Base-by-base conservation (phyloP, 2,888 invertebrate genomes). In the Zaprionus bogoriensis region DNA sequence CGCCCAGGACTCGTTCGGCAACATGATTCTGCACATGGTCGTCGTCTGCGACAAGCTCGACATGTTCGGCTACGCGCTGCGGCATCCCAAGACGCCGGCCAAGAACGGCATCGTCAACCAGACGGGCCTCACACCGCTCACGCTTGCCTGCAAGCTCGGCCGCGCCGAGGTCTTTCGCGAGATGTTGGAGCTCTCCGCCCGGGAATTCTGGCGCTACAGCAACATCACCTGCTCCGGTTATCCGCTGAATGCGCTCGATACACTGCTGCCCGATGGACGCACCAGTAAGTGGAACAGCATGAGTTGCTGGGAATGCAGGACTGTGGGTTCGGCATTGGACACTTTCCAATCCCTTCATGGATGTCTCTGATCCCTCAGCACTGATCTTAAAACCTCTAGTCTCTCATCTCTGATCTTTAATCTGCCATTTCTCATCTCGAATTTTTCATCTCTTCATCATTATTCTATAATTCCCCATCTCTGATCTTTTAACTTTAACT, bases 1-100 rank as follows among this genome's bases (percentile, higher is more conserved):
- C 90, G 93, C 95, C n/a, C 96, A 97, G 89, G 99, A 99, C 90
- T 94, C 96, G 0, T 99, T 98, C 88, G 99, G 99, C 9, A 99
- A 99, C 90, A 99, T 98, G 94, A 97, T 99, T 69, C 92, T 99
- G n/a, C 99, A 99, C 89, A 99, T 99, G 98, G 98, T 99, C 30
- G 99, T 99, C 32, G 98, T 99, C 63, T 96, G 97, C 89, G 98
- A 99, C 92, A 98, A 99, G 91, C 92, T 98, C 92, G 97, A 98
- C 87, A 99, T 99, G 99, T 99, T 99, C 89, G 98, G 98, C 23
- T 99, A 99, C 91, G 99, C 99, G 0, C 93, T 99, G 36, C 94
- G 98, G 10, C 99, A 99, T 91, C 98, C 98, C 9, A 96, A 96
- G 88, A 93, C 95, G 9, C 97, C 98, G 14, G 99, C 99, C 4